Conservation (phyloP, 1,140 invertebrate genomes). For the Diabrotica undecimpunctata region DNA sequence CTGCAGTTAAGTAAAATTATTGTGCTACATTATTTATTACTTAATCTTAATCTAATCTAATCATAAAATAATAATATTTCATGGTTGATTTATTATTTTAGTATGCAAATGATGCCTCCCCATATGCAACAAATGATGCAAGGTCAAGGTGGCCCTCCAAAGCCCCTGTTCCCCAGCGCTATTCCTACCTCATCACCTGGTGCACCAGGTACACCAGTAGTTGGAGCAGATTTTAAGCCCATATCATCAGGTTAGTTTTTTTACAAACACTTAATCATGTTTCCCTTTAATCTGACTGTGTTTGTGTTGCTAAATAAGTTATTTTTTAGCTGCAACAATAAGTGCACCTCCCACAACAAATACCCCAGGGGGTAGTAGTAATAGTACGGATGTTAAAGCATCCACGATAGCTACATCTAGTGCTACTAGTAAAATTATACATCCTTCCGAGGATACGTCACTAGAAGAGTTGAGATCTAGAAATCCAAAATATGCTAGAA, state of each 20-base stretch:
- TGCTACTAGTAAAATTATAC: conserved; percentile 86
- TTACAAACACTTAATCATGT: background rate
- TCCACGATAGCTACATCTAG: conserved; percentile 74
- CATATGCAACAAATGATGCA: conserved; percentile 55
- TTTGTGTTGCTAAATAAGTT: too few relatives aligned
- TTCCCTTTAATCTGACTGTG: background rate
- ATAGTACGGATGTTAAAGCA: conserved; percentile 57
- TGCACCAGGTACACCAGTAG: conserved; percentile 53
- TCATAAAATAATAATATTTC: too few relatives aligned
- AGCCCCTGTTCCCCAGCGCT: conserved; percentile 74
- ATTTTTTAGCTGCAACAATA: conserved; percentile 57
- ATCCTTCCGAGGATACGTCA: conserved; percentile 91
- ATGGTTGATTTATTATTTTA: conserved; percentile 38
- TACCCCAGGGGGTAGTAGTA: conserved; percentile 44
- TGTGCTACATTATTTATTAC: background rate
- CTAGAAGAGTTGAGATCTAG: conserved; percentile 82
- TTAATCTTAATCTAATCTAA: background rate
- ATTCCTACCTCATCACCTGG: conserved; percentile 60
- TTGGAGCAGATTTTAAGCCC: conserved; percentile 64
- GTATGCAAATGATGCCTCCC: conserved; percentile 57
- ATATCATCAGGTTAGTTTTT: conserved; percentile 50
- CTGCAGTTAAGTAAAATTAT: background rate
- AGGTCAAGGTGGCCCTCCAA: conserved; percentile 57
- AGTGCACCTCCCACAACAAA: conserved; percentile 64
- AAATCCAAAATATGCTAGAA: conserved; percentile 66